A percentile compares a stretch with the other conserved stretches of the same genome.
Evolutionary conservation across 1,140 invertebrate genomes (phyloP).

Genomic region (Bombus sibiricus): DNA sequence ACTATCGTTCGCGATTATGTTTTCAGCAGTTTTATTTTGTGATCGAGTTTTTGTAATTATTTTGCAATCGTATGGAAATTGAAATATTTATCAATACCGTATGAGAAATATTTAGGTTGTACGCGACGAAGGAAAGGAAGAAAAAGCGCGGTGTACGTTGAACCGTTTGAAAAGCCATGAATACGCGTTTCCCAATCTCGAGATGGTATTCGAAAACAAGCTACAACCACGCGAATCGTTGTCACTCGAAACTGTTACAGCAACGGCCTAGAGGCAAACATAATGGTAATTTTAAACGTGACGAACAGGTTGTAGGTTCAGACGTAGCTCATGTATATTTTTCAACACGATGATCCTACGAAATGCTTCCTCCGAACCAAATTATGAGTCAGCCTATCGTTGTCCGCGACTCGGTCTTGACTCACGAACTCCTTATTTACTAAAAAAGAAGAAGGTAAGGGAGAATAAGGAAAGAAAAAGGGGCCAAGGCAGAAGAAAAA

Average conservation of each 20-base stretch:
- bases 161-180: neutral
- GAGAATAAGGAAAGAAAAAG: neutral
- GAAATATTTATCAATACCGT: neutral
- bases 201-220: neutral
- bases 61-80: neutral
- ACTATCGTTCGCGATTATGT: neutral
- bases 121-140: neutral
- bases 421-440: neutral
- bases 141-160: neutral
- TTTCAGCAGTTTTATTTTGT: neutral
- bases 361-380: neutral
- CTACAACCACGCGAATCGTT: neutral
- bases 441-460: neutral
- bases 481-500: neutral
- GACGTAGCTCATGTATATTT: neutral
- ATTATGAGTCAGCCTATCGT: conserved; percentile 25
- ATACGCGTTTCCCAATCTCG: neutral
- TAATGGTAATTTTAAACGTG: conserved; percentile 49
- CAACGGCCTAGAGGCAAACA: neutral
- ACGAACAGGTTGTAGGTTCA: conserved; percentile 24
- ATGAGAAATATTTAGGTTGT: no score
- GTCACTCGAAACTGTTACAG: conserved; percentile 18
- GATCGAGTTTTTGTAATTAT: neutral
- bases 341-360: neutral
- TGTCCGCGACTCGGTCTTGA: neutral